Percentiles rank a stretch among this genome's conserved stretches.
These are phyloP conservation scores for Campylomormyrus tamandua DNA, from an alignment of 2,113 vertebrate species.

Conservation along the genomic window DNA sequence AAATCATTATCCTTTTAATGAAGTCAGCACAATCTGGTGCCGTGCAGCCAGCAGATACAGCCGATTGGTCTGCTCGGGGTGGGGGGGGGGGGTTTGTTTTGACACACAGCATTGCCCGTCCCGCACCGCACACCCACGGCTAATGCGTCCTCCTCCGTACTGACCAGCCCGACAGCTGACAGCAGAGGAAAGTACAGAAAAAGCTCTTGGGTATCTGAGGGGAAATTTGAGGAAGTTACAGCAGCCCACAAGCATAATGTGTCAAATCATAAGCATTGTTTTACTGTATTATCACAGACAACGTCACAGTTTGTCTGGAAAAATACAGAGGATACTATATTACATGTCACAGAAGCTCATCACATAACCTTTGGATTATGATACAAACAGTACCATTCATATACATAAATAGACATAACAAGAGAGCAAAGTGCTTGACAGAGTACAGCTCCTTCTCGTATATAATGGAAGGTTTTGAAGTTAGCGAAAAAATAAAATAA, in stretches of 20 bases:
- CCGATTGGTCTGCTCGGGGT: neutral
- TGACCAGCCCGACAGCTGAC: neutral
- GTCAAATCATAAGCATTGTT: neutral
- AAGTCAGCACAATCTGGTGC: neutral
- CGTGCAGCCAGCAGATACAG: neutral
- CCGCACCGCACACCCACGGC: neutral
- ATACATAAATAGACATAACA: neutral
- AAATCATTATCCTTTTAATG: neutral
- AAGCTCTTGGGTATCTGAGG: neutral
- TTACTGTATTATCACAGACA: neutral
- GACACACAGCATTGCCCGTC: neutral
- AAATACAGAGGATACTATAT: neutral
- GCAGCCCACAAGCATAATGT: neutral
- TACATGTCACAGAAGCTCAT: neutral
- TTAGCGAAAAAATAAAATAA: neutral
- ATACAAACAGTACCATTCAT: neutral
- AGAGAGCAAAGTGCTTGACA: neutral
- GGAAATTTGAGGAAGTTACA: neutral
- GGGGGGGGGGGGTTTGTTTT: neutral
- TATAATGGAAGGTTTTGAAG: neutral
- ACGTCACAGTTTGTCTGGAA: neutral
- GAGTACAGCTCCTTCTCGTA: neutral
- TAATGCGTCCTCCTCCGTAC: neutral
- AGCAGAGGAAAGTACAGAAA: conserved; percentile 7
- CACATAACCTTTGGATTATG: neutral